A percentile compares a stretch with the other conserved stretches of the same genome.
phyloP scores from a whole-genome alignment of 2,888 invertebrate genomes.

The Baronia brevicornis region DNA sequence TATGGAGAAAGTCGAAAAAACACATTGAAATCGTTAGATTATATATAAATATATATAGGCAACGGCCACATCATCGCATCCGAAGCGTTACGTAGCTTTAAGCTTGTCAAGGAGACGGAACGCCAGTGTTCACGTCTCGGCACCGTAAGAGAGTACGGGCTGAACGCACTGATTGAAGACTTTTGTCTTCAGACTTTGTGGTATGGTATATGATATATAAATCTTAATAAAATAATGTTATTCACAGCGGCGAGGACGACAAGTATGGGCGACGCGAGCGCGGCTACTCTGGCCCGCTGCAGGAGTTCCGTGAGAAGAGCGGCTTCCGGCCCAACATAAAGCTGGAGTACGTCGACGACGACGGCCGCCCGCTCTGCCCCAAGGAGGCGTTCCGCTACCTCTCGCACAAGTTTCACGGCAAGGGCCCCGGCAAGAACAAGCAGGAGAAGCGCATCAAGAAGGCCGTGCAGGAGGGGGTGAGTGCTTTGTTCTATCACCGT shows the following conservation, averaged over 20 bases:
- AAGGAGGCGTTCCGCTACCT: slow-evolving; percentile 98
- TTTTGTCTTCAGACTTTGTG: too few species aligned
- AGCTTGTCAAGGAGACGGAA: too few species aligned
- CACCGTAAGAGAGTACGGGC: too few species aligned
- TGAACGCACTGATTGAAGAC: too few species aligned
- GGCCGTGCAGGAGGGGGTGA: slow-evolving; percentile 91
- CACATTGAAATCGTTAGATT: too few species aligned
- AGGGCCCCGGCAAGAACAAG: slow-evolving; percentile 99
- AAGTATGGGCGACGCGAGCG: slow-evolving; percentile 83
- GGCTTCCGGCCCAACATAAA: slow-evolving; percentile 95
- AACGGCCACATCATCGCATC: too few species aligned
- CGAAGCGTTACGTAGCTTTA: too few species aligned
- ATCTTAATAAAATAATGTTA: too few species aligned
- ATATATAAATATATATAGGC: too few species aligned
- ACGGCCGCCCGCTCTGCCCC: slow-evolving; percentile 91
- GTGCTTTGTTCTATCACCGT: slow-evolving; percentile 31
- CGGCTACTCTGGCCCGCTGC: slow-evolving; percentile 83
- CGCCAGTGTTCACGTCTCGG: too few species aligned
- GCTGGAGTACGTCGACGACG: slow-evolving; percentile 97
- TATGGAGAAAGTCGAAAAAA: too few species aligned
- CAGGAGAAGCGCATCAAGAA: slow-evolving; percentile 97
- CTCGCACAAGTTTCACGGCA: slow-evolving; percentile 99
- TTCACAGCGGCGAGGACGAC: slow-evolving; percentile 82
- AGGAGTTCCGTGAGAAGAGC: slow-evolving; percentile 94
- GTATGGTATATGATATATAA: too few species aligned